Conservation (phyloP, 2,888 invertebrate genomes). For the Amorpha juglandis region DNA sequence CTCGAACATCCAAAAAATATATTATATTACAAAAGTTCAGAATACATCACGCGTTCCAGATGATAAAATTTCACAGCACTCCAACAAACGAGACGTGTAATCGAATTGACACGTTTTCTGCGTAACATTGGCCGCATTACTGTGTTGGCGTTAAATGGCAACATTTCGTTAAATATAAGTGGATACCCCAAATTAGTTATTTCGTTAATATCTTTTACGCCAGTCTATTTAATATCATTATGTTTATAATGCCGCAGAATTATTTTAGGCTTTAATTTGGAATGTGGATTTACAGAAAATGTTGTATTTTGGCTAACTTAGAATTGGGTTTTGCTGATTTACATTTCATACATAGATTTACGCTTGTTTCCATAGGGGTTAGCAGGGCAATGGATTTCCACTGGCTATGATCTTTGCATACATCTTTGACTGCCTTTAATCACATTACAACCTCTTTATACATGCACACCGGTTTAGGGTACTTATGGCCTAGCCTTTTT, state of each 20-base stretch:
- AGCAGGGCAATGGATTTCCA: too few species aligned
- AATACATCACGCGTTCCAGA: conserved; percentile 11
- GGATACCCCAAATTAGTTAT: conserved; percentile 15
- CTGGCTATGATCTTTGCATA: too few species aligned
- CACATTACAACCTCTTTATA: too few species aligned
- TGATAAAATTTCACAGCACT: conserved; percentile 19
- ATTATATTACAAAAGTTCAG: not conserved
- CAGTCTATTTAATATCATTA: not conserved
- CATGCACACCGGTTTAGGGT: too few species aligned
- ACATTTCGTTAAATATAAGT: conserved; percentile 16
- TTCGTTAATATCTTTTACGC: conserved; percentile 13
- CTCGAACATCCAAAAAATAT: not conserved
- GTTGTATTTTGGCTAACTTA: too few species aligned
- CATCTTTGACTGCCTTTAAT: too few species aligned
- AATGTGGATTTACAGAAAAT: not conserved
- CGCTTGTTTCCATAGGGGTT: too few species aligned
- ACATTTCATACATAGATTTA: too few species aligned
- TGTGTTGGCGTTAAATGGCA: not conserved
- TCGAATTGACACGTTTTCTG: conserved; percentile 19
- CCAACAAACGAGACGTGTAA: conserved; percentile 20
- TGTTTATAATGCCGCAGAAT: not conserved
- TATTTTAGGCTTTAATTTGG: not conserved
- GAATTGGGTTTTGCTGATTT: too few species aligned
- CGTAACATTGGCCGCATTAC: conserved; percentile 7
- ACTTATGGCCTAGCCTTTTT: too few species aligned